These are phyloP conservation scores for Colletes gigas DNA, from an alignment of 1,140 invertebrate genomes.

Conservation along the genomic window DNA sequence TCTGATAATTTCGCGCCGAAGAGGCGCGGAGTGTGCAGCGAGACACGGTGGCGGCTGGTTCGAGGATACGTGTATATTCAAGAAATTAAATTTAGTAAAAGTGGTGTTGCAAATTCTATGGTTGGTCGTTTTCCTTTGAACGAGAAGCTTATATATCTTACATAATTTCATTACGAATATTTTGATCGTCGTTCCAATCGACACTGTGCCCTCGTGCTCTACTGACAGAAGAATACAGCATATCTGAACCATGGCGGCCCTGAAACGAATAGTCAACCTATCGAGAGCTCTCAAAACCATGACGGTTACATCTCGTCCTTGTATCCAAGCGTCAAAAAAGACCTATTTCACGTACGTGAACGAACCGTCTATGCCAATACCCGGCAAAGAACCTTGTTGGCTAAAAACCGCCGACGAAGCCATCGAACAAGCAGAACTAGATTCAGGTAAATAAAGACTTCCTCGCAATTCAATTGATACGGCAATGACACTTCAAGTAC, in stretches of 20 bases:
- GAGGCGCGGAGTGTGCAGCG: slow-evolving; percentile 27
- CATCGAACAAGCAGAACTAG: slow-evolving; percentile 74
- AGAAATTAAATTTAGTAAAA: not conserved
- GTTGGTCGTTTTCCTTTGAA: not conserved
- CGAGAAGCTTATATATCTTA: not conserved
- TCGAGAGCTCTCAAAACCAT: slow-evolving; percentile 66
- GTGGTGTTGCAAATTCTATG: not conserved
- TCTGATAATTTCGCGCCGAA: slow-evolving; percentile 27
- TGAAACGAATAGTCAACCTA: slow-evolving; percentile 71
- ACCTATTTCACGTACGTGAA: slow-evolving; percentile 81
- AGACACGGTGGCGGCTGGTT: slow-evolving; percentile 42
- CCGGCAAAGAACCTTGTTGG: slow-evolving; percentile 74
- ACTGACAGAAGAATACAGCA: slow-evolving; percentile 19
- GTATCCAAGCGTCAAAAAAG: slow-evolving; percentile 71
- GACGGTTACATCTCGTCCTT: slow-evolving; percentile 45
- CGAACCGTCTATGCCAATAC: slow-evolving; percentile 79
- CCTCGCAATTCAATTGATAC: too few species aligned
- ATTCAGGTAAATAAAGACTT: slow-evolving; percentile 66
- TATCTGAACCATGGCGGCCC: slow-evolving; percentile 70
- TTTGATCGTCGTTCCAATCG: slow-evolving; percentile 28
- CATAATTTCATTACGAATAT: not conserved
- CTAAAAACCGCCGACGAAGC: slow-evolving; percentile 77
- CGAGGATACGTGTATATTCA: not conserved
- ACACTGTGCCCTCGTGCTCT: slow-evolving; percentile 19
- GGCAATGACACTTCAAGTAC: not conserved